Evolutionary conservation across 2,113 vertebrate species (phyloP), one percentile per base, ranked within the genome.

Genomic region (Sinocyclocheilus maitianheensis): DNA sequence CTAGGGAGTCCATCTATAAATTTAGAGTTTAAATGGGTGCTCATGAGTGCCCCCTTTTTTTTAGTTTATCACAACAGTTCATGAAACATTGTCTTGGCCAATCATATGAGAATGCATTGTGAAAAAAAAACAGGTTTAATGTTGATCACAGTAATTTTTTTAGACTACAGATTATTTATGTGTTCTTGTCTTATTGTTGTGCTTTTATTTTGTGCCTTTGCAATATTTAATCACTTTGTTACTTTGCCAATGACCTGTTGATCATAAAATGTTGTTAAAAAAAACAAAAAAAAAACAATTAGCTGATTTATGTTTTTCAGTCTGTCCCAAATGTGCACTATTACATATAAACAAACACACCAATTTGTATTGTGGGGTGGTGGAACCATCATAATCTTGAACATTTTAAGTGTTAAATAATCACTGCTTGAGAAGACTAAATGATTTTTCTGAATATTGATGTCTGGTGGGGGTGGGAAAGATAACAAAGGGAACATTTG

Each of bases 401-500:
- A 37, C 37, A 69, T 69, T 34, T 18, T 34, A 34, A 34, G 6
- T 18, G 26, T 69, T 26, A 53, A 16, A 69, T 69, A 14, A 30
- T 69, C 65, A 34, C 65, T 69, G 26, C 14, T 69, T 34, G 62
- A 63, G 51, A 22, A n/a, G 60, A 62, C 60, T 62, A n/a, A 34
- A 69, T 30, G 2, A 34, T 69, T 34, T 13, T 2, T 69, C 13
- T 34, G 14, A 69, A 69, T 69, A 69, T 69, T 69, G 13, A 69
- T 34, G 26, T 69, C 26, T 34, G 5, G 26, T 69, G n/a, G 26
- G 65, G 26, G 65, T 69, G 30, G 26, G 4, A 69, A 69, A 69
- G 30, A 69, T 69, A 46, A 46, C 9, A 46, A 11, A 46, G 43
- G 43, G 43, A 69, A 69, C 67, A 12, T 87, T 81, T 53, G 72